Base-by-base conservation (phyloP, 2,888 invertebrate species). In the Melanchra persicariae region DNA sequence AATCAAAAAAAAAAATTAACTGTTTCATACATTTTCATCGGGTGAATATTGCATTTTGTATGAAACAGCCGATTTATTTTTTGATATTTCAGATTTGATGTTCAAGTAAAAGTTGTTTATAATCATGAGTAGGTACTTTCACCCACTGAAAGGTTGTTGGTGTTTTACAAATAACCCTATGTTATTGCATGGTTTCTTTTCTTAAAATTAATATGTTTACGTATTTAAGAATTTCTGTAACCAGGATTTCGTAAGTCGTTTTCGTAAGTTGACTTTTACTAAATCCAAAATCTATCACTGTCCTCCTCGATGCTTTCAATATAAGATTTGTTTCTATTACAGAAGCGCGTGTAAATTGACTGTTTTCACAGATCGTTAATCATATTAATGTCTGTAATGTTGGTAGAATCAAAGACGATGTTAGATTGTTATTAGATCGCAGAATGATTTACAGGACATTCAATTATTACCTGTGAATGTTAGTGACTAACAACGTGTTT, bases 271-370 rank as follows among this genome's bases (percentile, higher is more conserved):
- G 17, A 15, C 12, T 19, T 15, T 19, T 40, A 26, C 7, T n/a
- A 54, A 63, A 54, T 24, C n/a, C 6, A 52, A 74, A 45, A 74
- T 24, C 0, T 7, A 52, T 22, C 30, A 34, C 24, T 43, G 26
- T 57, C 43, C 57, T 66, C 55, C 55, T 34, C 3, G 3, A 45
- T 49, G 45, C 37, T 54, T 43, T 47, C 57, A 73, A 30, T 58
- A 30, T 17, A 37, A 19, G 26, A 78, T 64, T 61, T 61, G 65
- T 78, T 64, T 43, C 5, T 57, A 49, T 37, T 34, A 26, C 9
- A 26, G 24, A 1, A 62, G 49, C 49, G 74, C 58, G 74, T 79
- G 74, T 74, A 40, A 43, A 74, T 40, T 43, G 49, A 22, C 43
- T 54, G 15, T 74, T 65, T 59, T 54, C 47, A 63, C 62, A 54